Conservation (phyloP, 2,113 vertebrate genomes). For the Excalfactoria chinensis region DNA sequence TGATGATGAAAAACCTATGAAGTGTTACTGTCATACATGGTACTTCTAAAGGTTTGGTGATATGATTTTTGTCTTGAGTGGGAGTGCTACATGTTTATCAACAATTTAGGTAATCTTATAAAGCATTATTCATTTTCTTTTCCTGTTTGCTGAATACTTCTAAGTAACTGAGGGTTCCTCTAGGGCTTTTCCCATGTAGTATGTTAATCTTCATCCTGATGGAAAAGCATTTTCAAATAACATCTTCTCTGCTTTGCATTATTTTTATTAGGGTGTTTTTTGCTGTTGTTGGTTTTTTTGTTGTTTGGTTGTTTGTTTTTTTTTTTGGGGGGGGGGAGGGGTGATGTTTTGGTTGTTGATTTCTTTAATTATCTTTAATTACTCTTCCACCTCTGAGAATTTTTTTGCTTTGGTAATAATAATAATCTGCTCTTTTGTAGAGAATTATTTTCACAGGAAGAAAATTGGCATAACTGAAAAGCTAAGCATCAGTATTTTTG, state of each 20-base stretch:
- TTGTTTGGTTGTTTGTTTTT: no score
- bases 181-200: background rate
- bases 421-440: background rate
- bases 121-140: background rate
- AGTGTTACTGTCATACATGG: background rate
- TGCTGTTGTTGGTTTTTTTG: background rate
- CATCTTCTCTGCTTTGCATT: background rate
- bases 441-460: background rate
- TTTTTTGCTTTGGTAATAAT: background rate
- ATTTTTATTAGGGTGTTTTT: background rate
- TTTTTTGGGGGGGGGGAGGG: no score
- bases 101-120: background rate
- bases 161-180: background rate
- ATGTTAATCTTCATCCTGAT: background rate
- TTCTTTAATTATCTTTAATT: background rate
- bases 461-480: background rate
- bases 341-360: background rate
- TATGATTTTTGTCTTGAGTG: background rate
- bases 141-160: background rate
- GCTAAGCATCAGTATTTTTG: fast-evolving
- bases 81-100: background rate
- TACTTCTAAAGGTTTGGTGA: conserved; percentile 31
- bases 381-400: background rate
- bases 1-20: conserved; percentile 42
- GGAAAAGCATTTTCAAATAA: background rate